Evolutionary conservation across 2,888 invertebrate genomes (phyloP), one percentile per base, ranked within the genome.

Genomic region (Yponomeuta cagnagella): DNA sequence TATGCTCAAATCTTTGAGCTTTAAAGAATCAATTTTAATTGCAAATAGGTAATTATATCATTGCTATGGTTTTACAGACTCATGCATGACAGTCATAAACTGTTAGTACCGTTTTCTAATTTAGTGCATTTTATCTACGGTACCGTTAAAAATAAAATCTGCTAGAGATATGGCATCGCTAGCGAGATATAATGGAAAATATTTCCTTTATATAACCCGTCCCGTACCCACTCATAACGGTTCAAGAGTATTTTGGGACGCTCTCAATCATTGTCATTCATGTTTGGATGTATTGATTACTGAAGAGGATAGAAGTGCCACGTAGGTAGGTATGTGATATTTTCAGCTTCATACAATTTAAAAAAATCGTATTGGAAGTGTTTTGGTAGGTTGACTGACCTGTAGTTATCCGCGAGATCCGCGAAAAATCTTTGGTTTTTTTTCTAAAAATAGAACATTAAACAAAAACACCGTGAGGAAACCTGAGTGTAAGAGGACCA

Each of bases 241-340:
- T 69, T 58, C 69, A 58, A 33, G 69, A 15, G 15, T 63, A 58
- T 70, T 63, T 70, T 37, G 63, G 23, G 63, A 9, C 63, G 33
- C 74, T 72, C 77, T 80, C 79, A 77, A 77, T 80, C 78, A 79
- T 77, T 81, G 80, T 80, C 80, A 83, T 83, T 81, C 78, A 82
- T 82, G 82, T 81, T 77, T 75, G 64, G 15, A 66, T 52, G 68
- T 69, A 69, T 71, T 69, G 69, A 69, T 71, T 48, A 71, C 68
- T 58, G 43, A 5, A 58, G 52, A 58, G 52, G 52, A 43, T 5
- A 8, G 43, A 43, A 43, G 43, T 8, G 43, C 43, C 33, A 5
- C 5, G 33, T 33, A 33, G 33, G 33, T 33, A 33, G 33, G 33
- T 33, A 33, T 58, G 52, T 58, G 52, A 12, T 58, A 5, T 58